Evolutionary conservation across 2,888 invertebrate species (phyloP), one percentile per base, ranked within the genome.

Genomic region (Melanophora roralis): DNA sequence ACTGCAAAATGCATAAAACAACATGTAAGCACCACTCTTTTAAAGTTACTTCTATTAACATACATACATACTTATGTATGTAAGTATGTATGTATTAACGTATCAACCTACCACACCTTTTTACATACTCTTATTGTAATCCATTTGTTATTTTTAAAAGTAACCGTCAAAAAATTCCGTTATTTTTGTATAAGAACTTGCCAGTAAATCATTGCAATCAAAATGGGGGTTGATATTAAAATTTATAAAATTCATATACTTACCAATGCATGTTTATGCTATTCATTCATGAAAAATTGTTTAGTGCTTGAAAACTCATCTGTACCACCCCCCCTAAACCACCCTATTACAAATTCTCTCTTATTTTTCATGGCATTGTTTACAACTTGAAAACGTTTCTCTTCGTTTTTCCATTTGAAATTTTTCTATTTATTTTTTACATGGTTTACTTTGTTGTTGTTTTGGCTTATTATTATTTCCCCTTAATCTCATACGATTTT

Each of bases 401-500:
- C 14, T 21, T 60, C 43, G 45, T 19, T 32, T 60, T 60, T 49
- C 11, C n/a, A n/a, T 47, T 14, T 53, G 5, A 7, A 21, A 68
- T 14, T 47, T 34, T 57, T 34, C 14, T 43, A 83, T 84, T 34
- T 38, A 27, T 82, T 78, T 83, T 84, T 78, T 81, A 71, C 78
- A 80, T 49, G 21, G 71, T 43, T 53, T 65, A 64, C 34, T 47
- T 80, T 74, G 23, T 75, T 80, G 74, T 81, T 79, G 71, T 79
- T 72, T 60, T 69, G 34, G 53, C 40, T 59, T 11, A 27, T 53
- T 32, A n/a, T 27, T 49, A 69, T 86, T 87, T 87, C 88, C 87
- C 88, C 87, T 88, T 76, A 88, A 87, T 83, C 84, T 87, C 87
- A 82, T 87, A 86, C 83, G 88, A 87, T 87, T 86, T 87, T 27